Evolutionary conservation across 1,140 invertebrate genomes (phyloP).

Genomic region (Neoseiulus cucumeris): DNA sequence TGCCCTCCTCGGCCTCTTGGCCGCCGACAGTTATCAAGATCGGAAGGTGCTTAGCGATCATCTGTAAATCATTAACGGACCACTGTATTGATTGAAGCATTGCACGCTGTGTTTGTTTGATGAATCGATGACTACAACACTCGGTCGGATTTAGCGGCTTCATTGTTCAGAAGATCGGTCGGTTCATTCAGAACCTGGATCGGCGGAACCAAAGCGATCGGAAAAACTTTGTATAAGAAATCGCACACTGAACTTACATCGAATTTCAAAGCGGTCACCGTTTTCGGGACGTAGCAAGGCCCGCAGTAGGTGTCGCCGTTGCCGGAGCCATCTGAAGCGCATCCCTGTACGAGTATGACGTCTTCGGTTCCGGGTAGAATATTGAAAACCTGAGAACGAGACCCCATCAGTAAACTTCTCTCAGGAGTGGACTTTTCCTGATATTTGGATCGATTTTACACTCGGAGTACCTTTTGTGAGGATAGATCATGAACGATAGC

Average conservation of each 20-base stretch:
- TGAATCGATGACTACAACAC: too few species aligned
- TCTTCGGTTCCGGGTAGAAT: neutral
- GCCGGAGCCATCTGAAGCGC: neutral
- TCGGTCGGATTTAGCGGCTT: too few species aligned
- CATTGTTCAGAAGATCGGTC: too few species aligned
- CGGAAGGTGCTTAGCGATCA: neutral
- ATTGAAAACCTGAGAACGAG: constrained; percentile 4
- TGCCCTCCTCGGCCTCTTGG: neutral
- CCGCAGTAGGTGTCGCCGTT: constrained; percentile 3
- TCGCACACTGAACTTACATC: neutral
- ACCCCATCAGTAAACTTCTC: too few species aligned
- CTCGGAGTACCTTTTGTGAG: constrained; percentile 8
- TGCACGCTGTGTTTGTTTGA: too few species aligned
- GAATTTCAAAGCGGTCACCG: neutral
- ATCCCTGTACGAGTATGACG: constrained; percentile 1
- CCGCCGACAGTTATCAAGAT: neutral
- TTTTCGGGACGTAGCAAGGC: constrained; percentile 1
- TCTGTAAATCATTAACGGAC: neutral
- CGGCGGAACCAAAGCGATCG: too few species aligned
- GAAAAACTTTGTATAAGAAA: too few species aligned
- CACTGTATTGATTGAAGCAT: too few species aligned
- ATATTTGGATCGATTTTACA: too few species aligned
- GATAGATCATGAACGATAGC: neutral
- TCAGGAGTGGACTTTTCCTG: too few species aligned
- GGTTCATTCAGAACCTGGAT: too few species aligned